Base-by-base conservation (phyloP, 2,888 invertebrate species). In the Volucella inflata region DNA sequence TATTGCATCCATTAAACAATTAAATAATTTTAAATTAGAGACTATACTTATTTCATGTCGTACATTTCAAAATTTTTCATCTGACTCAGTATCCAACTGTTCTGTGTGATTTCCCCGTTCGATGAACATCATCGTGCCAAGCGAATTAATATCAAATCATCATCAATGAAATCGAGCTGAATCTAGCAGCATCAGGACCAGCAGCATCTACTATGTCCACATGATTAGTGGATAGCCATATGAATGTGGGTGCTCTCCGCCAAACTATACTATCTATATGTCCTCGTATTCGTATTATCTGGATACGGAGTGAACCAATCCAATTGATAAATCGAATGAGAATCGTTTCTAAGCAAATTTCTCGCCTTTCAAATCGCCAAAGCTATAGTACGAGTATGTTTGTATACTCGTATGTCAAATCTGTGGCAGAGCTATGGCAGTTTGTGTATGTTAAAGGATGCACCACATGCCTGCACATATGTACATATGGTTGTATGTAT, bases 341-440 rank as follows among this genome's bases (percentile, higher is more conserved):
- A 80, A 80, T 60, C 68, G 67, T 84, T 84, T 84, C 84, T 75
- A 84, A 80, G 65, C 80, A 84, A 80, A 75, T 80, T 71, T 68
- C 76, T 70, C 64, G 70, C 30, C 30, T 30, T 62, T 70, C 17
- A 51, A 62, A 53, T 14, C n/a, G 55, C 57, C 11, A 12, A 11
- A 38, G n/a, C 53, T 53, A 21, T 2, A 36, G 38, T 21, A 44
- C n/a, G 44, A 12, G 57, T 40, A 59, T 14, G 16, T n/a, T 11
- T 36, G 11, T 40, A 11, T 38, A 14, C 9, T n/a, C 8, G 6
- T 16, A 14, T 12, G 8, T 1, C 53, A 14, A 14, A 14, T 8
- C 16, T 10, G 14, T 12, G 9, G 21, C 62, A 36, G 9, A 46
- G 36, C 14, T 14, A 42, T 21, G 21, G 21, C 4, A 21, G 21